Evolutionary conservation across 2,797 vertebrate genomes (phyloP), one percentile per base, ranked within the genome.

Genomic region (Brachyrhaphis roseni): DNA sequence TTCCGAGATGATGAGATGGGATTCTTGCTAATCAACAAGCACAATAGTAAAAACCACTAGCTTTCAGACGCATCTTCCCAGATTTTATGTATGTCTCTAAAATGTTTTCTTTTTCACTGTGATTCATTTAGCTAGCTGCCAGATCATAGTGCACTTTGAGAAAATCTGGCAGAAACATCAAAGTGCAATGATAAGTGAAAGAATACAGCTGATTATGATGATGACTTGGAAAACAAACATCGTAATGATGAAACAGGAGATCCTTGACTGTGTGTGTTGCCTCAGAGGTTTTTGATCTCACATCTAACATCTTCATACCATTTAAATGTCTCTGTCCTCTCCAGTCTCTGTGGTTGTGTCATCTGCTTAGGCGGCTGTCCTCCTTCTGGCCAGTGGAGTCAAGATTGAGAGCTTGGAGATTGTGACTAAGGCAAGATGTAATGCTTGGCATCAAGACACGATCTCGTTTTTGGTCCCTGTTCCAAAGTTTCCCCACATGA

Each of bases 381-480:
- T 88, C 81, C 74, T 88, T 57, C n/a, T 46, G 79, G 78, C 87
- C 85, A 73, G 68, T 80, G 76, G 15, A 82, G 82, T 86, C 76
- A 79, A 82, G 75, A 75, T 71, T 79, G 77, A 39, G 84, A 81
- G 66, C 80, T 86, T 80, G 39, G 80, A 81, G 72, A 75, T 85
- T 79, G 85, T 87, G 91, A 91, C 85, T 89, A 84, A 90, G 62
- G 49, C 49, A 45, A 85, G 85, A 93, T 64, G 90, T 93, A 86
- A 93, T 92, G 72, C 57, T 91, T 95, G 91, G 90, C 90, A 82
- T n/a, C 1, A 51, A 75, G 59, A 86, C 84, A 76, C 70, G 36
- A 76, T 74, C 74, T 83, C 82, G 86, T 86, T 90, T 85, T 78
- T 68, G 23, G 66, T 74, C 80, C 77, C 79, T 71, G 76, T 36